Conservation (phyloP, 2,888 invertebrate species). For the Galerucella calmariensis region DNA sequence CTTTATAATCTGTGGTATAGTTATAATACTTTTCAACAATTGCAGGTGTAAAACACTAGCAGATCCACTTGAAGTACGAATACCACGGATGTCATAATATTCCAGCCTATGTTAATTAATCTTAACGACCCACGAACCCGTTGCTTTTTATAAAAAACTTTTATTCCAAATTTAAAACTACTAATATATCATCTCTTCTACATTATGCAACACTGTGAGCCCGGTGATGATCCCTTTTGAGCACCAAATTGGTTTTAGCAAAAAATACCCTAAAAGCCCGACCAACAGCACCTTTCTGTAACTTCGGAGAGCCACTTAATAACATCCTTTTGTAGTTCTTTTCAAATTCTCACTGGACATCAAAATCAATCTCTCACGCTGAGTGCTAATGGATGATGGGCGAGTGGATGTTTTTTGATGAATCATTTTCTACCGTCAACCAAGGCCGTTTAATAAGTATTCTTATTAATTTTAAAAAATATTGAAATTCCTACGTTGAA, state of each 20-base stretch:
- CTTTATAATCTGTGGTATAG: too few species aligned
- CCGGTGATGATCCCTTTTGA: conserved; percentile 14
- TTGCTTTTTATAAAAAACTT: not conserved
- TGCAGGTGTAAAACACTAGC: too few species aligned
- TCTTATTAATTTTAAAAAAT: not conserved
- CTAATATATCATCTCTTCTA: not conserved
- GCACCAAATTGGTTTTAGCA: conserved; percentile 26
- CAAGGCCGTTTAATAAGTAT: not conserved
- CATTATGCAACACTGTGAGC: not conserved
- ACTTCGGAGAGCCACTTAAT: conserved; percentile 28
- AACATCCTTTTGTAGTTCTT: conserved; percentile 32
- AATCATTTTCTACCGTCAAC: conserved; percentile 10
- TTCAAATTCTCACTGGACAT: conserved; percentile 29
- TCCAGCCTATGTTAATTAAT: too few species aligned
- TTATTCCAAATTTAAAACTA: conserved; percentile 4
- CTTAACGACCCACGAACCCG: too few species aligned
- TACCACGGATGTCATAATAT: too few species aligned
- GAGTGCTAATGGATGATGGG: conserved; percentile 31
- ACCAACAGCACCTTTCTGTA: conserved; percentile 18
- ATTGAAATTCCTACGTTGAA: too few species aligned
- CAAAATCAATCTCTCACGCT: conserved; percentile 32
- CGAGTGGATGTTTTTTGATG: conserved; percentile 16
- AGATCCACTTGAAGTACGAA: too few species aligned
- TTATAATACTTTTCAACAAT: too few species aligned
- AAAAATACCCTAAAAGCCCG: conserved; percentile 14